These are phyloP conservation scores for Ischnus inquisitorius DNA, from an alignment of 2,888 invertebrate genomes.

Conservation along the genomic window DNA sequence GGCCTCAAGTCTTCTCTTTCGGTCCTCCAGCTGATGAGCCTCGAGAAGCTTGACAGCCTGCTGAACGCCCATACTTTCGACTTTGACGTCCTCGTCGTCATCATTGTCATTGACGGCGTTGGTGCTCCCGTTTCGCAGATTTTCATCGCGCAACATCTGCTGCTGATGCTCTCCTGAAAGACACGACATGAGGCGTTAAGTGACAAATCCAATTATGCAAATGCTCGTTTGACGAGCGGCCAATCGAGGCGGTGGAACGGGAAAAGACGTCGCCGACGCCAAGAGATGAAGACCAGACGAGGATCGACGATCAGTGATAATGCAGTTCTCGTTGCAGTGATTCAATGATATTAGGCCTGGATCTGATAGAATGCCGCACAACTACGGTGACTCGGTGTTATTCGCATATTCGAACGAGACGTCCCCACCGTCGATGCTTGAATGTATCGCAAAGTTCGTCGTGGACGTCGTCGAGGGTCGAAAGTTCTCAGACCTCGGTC, in stretches of 20 bases:
- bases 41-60: slow-evolving; percentile 48
- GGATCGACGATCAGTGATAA: slow-evolving; percentile 53
- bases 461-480: slow-evolving; percentile 31
- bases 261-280: slow-evolving; percentile 37
- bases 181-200: slow-evolving; percentile 59
- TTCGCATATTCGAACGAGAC: background rate
- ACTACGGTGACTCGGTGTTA: background rate
- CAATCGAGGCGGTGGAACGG: slow-evolving; percentile 17
- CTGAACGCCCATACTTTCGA: slow-evolving; percentile 40
- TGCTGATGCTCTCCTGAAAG: slow-evolving; percentile 73
- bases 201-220: slow-evolving; percentile 67
- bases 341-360: slow-evolving; percentile 20
- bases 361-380: too few species aligned
- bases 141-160: slow-evolving; percentile 68
- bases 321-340: slow-evolving; percentile 6
- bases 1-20: slow-evolving; percentile 54
- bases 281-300: slow-evolving; percentile 37
- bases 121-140: slow-evolving; percentile 63
- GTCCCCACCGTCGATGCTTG: slow-evolving; percentile 2
- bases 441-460: slow-evolving; percentile 10
- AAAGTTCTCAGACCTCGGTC: slow-evolving; percentile 47
- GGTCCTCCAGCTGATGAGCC: slow-evolving; percentile 60
- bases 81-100: slow-evolving; percentile 64
- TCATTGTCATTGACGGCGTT: slow-evolving; percentile 70
- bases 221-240: slow-evolving; percentile 12